These are phyloP conservation scores for Anguilla obscura DNA, from an alignment of 2,797 vertebrate species.

Conservation along the genomic window DNA sequence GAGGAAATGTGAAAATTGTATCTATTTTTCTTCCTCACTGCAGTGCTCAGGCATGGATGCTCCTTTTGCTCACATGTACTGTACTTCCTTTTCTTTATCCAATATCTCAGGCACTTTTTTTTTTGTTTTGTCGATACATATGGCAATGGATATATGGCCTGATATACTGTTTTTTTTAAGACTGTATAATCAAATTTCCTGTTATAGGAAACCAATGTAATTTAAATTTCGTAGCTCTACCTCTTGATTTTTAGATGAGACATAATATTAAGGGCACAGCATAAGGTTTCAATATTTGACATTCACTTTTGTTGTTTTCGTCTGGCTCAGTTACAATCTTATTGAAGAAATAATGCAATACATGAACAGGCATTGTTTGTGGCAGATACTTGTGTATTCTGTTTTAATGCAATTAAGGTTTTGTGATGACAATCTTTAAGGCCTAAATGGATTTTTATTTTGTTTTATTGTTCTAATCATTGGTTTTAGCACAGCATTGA, in stretches of 20 bases:
- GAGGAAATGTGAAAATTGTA: slow-evolving; percentile 23
- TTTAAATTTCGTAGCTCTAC: slow-evolving; percentile 83
- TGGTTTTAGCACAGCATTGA: background rate
- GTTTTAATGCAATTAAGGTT: background rate
- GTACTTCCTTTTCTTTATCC: slow-evolving; percentile 65
- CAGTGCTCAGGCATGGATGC: background rate
- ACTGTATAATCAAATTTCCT: slow-evolving; percentile 81
- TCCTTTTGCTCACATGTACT: slow-evolving; percentile 20
- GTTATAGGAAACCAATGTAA: slow-evolving; percentile 77
- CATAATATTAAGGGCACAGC: slow-evolving; percentile 52
- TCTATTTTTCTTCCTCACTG: background rate
- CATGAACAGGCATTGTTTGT: slow-evolving; percentile 2
- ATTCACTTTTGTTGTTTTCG: background rate
- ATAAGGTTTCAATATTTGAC: slow-evolving; percentile 59
- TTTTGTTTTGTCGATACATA: slow-evolving; percentile 54
- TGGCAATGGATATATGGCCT: slow-evolving; percentile 72
- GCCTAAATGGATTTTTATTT: background rate
- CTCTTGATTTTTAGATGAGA: slow-evolving; percentile 80
- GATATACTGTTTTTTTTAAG: slow-evolving; percentile 53
- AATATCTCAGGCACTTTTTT: slow-evolving; percentile 49
- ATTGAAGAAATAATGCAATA: background rate
- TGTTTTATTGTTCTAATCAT: background rate
- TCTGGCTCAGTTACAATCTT: background rate
- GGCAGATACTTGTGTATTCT: background rate
- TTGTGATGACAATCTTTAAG: background rate